Evolutionary conservation across 2,888 invertebrate genomes (phyloP).

Genomic region (Drosophila borborema): DNA sequence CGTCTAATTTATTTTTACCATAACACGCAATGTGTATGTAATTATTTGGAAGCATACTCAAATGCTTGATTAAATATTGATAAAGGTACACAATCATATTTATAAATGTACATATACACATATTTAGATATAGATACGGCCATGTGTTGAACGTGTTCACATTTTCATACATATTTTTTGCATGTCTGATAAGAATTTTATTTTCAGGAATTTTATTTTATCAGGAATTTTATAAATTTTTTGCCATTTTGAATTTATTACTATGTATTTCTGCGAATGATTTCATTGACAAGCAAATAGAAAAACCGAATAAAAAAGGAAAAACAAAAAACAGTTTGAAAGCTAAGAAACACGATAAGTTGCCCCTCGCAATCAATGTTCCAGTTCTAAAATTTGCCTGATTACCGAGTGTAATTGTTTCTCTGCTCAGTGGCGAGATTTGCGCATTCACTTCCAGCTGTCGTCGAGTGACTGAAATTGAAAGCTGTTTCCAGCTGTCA

Average conservation of each 20-base stretch:
- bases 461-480: conserved; percentile 50
- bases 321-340: conserved; percentile 8
- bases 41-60: conserved; percentile 22
- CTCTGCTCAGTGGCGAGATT: conserved; percentile 5
- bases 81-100: conserved; percentile 36
- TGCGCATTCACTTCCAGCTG: conserved; percentile 27
- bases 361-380: conserved; percentile 34
- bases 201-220: conserved; percentile 30
- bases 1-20: not conserved
- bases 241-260: not conserved
- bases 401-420: conserved; percentile 34
- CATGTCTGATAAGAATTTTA: conserved; percentile 50
- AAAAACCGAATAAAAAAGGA: not conserved
- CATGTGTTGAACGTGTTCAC: conserved; percentile 5
- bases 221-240: conserved; percentile 36
- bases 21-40: conserved; percentile 1
- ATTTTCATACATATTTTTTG: conserved; percentile 19
- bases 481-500: conserved; percentile 68
- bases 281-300: conserved; percentile 38
- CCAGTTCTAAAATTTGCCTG: conserved; percentile 16
- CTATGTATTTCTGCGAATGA: conserved; percentile 50
- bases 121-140: conserved; percentile 11
- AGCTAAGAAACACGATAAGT: conserved; percentile 27
- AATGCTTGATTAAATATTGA: conserved; percentile 68
- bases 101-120: not conserved